phyloP scores from a whole-genome alignment of 2,888 invertebrate genomes.

The Leptura quadrifasciata region DNA sequence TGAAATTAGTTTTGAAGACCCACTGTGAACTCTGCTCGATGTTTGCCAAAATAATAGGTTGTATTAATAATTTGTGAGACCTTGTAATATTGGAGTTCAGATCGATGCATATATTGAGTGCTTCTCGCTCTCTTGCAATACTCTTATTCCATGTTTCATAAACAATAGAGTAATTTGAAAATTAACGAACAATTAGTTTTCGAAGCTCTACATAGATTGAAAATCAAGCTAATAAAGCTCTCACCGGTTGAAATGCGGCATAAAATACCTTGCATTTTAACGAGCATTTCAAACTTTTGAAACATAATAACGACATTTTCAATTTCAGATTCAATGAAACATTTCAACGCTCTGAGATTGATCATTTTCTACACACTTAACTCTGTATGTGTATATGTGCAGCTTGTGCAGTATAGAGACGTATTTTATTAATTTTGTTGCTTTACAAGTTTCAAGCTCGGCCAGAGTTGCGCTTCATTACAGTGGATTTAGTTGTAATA shows the following conservation, averaged over 20 bases:
- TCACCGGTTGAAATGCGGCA: neutral
- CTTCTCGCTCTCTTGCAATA: neutral
- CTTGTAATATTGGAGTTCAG: neutral
- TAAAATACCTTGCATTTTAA: neutral
- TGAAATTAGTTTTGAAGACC: too few species aligned
- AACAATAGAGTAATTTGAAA: neutral
- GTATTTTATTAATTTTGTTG: constrained; percentile 7
- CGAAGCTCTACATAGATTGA: neutral
- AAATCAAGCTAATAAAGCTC: neutral
- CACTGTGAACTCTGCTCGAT: too few species aligned
- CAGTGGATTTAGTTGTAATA: constrained; percentile 32
- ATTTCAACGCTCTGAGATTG: neutral
- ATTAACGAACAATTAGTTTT: neutral
- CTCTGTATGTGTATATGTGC: neutral
- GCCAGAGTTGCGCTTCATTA: constrained; percentile 22
- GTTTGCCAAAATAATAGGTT: too few species aligned
- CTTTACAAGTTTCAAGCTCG: constrained; percentile 4
- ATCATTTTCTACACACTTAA: neutral
- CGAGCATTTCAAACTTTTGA: neutral
- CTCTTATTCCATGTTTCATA: neutral
- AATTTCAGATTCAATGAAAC: constrained; percentile 2
- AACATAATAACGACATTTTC: neutral
- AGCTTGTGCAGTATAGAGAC: neutral
- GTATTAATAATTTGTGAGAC: neutral
- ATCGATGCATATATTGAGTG: neutral